Evolutionary conservation across 2,113 vertebrate species (phyloP).

Genomic region (Salvelinus fontinalis): DNA sequence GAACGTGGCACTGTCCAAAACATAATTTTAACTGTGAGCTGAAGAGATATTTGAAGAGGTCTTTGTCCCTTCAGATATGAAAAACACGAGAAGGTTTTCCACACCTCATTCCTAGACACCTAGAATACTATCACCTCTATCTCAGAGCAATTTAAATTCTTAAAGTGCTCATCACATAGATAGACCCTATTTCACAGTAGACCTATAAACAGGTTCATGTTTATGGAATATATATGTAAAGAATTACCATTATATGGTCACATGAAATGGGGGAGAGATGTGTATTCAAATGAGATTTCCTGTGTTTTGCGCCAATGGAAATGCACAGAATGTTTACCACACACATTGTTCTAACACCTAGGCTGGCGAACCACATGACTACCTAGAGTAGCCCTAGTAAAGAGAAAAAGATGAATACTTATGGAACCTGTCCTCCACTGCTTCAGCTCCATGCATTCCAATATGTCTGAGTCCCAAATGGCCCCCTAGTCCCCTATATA

Average conservation of each 20-base stretch:
- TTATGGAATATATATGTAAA: not conserved
- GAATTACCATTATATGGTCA: not conserved
- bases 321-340: not conserved
- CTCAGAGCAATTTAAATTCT: too few relatives aligned
- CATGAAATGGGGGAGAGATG: not conserved
- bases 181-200: not conserved
- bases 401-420: not conserved
- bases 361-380: not conserved
- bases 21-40: not conserved
- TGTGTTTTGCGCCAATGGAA: not conserved
- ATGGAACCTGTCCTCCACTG: not conserved
- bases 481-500: too few relatives aligned
- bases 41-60: not conserved
- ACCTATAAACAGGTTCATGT: not conserved
- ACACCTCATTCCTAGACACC: too few relatives aligned
- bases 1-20: not conserved
- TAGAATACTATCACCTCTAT: too few relatives aligned
- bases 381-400: not conserved
- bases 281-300: not conserved
- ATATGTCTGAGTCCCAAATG: too few relatives aligned
- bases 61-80: too few relatives aligned
- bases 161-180: not conserved
- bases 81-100: too few relatives aligned
- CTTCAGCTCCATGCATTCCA: too few relatives aligned
- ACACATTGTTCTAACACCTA: not conserved